phyloP scores from a whole-genome alignment of 2,888 invertebrate genomes.

The Drosophila stalkeri region DNA sequence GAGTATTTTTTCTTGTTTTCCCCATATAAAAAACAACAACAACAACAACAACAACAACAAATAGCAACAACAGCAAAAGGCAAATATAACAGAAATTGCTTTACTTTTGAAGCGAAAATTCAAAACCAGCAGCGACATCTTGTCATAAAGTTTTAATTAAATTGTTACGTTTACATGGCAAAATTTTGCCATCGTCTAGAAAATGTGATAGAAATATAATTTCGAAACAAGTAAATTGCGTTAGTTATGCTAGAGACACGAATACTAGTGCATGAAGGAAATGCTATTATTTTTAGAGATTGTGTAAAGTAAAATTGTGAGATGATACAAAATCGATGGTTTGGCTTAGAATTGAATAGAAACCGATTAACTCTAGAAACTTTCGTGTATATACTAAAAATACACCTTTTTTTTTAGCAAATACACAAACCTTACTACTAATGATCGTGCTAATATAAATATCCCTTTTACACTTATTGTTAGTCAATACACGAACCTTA shows the following conservation, averaged over 20 bases:
- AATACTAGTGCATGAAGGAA: conserved; percentile 4
- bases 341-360: no score
- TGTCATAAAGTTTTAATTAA: conserved; percentile 80
- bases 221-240: conserved; percentile 38
- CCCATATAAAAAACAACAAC: conserved; percentile 33
- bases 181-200: conserved; percentile 24
- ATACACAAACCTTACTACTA: background rate
- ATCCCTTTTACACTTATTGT: no score
- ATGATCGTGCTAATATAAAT: background rate
- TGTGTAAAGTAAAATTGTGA: no score
- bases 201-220: conserved; percentile 25
- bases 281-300: background rate
- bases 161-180: conserved; percentile 63
- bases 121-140: conserved; percentile 56
- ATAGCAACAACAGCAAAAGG: background rate
- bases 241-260: conserved; percentile 29
- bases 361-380: no score
- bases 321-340: no score
- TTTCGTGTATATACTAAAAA: no score
- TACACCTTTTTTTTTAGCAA: no score
- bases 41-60: conserved; percentile 5
- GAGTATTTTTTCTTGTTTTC: conserved; percentile 62
- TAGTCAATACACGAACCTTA: background rate
- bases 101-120: conserved; percentile 28
- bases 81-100: conserved; percentile 29